Evolutionary conservation across 37 sponge, comb jelly and placozoan genomes (phyloP), one percentile per base, ranked within the genome.

Genomic region (Cladorhizidae sp.): DNA sequence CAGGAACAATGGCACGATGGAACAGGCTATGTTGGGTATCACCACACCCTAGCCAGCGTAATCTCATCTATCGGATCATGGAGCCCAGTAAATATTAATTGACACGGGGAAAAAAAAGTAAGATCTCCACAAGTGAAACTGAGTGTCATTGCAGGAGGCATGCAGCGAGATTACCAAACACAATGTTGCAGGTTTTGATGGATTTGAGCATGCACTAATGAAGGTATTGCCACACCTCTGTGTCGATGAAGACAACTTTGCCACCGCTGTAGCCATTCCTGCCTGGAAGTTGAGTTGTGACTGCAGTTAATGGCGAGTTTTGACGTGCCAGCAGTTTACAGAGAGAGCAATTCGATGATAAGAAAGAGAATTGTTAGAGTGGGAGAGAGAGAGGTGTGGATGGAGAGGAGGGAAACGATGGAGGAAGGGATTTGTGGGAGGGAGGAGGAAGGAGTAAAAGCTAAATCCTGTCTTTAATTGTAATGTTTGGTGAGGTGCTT

Each of bases 211-310:
- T 20, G 6, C 61, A 59, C n/a, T 6, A 59, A 17, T 23, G 5
- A 23, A 5, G 3, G 28, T 12, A 59, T 12, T 59, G 6, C 6
- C 65, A 3, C 74, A 93, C 89, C 87, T 99, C 99, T 51, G 99
- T 99, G 83, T 99, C 99, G 37, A 99, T 88, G 70, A 94, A 95
- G 14, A 96, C 93, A 58, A 96, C 97, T 56, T 99, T 99, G 37
- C 99, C 99, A 18, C 99, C 99, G 57, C 77, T 41, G 75, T 94
- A 99, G 17, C 92, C 93, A 71, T 96, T 90, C 25, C 61, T 75
- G 12, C 99, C 99, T 64, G 99, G 99, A 5, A 99, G 86, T 69
- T 99, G 99, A 37, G 97, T 80, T 0, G 97, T 88, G 0, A 92
- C 93, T 95, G 78, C 37, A 64, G 15, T 14, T 2, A 70, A n/a